phyloP scores from a whole-genome alignment of 2,113 vertebrate species.

The Lophura nycthemera region DNA sequence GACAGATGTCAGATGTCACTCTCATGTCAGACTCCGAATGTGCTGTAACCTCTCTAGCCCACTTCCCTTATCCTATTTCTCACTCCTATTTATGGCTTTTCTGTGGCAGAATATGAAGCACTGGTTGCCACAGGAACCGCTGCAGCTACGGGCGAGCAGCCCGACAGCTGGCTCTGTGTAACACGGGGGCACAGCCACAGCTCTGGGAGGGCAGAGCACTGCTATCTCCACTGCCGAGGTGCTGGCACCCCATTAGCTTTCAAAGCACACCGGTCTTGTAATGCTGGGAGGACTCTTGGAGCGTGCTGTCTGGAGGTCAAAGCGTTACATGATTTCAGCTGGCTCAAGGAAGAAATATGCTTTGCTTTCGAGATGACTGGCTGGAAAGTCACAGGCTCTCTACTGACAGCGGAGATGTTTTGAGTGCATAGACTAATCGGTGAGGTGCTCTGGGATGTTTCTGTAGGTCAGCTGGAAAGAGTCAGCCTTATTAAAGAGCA shows the following conservation, averaged over 20 bases:
- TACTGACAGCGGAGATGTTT: background rate
- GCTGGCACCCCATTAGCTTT: background rate
- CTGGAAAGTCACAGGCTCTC: background rate
- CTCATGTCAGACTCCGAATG: background rate
- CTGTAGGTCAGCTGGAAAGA: conserved; percentile 30
- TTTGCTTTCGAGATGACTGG: background rate
- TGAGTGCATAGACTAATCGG: background rate
- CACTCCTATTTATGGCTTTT: background rate
- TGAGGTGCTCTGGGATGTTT: background rate
- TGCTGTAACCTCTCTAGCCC: background rate
- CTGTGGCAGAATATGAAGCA: background rate
- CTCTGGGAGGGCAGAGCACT: fast-evolving
- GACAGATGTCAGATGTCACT: background rate
- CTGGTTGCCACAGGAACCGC: background rate
- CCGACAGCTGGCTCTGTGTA: fast-evolving
- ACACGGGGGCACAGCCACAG: background rate
- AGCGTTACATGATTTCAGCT: background rate
- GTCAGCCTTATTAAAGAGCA: conserved; percentile 4
- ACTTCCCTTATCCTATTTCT: background rate
- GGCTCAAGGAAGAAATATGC: background rate
- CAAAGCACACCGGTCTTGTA: background rate
- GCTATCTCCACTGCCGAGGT: fast-evolving
- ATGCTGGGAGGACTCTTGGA: background rate
- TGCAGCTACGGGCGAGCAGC: background rate
- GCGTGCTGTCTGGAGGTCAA: background rate